Evolutionary conservation across 2,888 invertebrate genomes (phyloP).

Genomic region (Marronus borbonicus): DNA sequence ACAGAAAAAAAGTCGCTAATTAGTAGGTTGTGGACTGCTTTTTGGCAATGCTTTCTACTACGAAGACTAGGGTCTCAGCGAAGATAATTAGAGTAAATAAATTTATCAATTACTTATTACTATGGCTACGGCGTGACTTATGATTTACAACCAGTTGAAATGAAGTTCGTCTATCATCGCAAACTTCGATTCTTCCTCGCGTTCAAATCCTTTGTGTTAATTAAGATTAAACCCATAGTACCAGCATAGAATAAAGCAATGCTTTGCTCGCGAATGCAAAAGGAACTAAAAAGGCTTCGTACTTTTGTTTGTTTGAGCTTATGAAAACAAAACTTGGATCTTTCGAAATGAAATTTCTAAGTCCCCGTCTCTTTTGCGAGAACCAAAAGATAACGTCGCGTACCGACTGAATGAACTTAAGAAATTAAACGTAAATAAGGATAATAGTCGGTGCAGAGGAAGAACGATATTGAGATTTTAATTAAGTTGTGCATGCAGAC

Average conservation of each 20-base stretch:
- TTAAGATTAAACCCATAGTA: not conserved
- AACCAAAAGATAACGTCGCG: conserved; percentile 28
- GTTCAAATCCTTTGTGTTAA: not conserved
- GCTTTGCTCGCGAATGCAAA: not conserved
- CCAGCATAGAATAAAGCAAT: not conserved
- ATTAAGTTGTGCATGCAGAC: conserved; percentile 28
- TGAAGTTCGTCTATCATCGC: too few relatives aligned
- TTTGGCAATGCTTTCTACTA: too few relatives aligned
- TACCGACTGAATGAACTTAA: conserved; percentile 13
- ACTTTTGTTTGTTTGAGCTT: conserved; percentile 31
- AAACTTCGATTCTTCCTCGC: not conserved
- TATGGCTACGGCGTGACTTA: too few relatives aligned
- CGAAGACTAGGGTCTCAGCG: too few relatives aligned
- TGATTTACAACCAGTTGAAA: too few relatives aligned
- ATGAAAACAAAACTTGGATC: conserved; percentile 34
- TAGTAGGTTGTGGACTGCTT: too few relatives aligned
- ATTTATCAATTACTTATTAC: too few relatives aligned
- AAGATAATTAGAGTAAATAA: not conserved
- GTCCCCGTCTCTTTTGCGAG: conserved; percentile 4
- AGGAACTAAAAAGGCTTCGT: not conserved
- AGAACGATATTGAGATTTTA: conserved; percentile 35
- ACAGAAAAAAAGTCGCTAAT: not conserved
- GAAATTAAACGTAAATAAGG: conserved; percentile 43
- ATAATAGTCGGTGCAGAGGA: conserved; percentile 6
- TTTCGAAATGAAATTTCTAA: conserved; percentile 29